Percentiles rank a stretch among this genome's conserved stretches.
Conservation (phyloP, 1,140 invertebrate genomes). For the Heliconius eleuchia region DNA sequence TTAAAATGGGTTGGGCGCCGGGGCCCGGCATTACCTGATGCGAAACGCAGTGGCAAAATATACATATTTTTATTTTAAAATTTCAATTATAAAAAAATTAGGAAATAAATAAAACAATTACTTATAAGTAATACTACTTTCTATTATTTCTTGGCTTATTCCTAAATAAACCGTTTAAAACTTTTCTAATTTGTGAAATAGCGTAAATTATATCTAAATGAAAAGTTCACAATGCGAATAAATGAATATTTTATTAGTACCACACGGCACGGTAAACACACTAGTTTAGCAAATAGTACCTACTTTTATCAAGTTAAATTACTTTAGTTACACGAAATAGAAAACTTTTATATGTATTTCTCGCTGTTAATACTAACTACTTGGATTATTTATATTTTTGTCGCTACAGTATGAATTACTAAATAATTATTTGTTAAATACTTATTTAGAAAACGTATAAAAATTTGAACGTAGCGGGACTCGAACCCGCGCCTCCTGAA, state of each 20-base stretch:
- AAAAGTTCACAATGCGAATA: constrained; percentile 45
- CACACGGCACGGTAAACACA: constrained; percentile 46
- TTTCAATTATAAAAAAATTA: neutral
- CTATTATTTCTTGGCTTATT: constrained; percentile 20
- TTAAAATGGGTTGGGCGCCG: no score
- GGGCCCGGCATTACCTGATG: no score
- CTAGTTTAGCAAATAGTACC: constrained; percentile 51
- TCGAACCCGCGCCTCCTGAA: no score
- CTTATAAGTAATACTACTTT: neutral
- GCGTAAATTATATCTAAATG: constrained; percentile 47
- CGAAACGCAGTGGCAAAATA: no score
- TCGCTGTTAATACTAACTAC: constrained; percentile 30
- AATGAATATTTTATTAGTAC: constrained; percentile 53
- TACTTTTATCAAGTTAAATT: constrained; percentile 54
- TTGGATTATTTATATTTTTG: constrained; percentile 42
- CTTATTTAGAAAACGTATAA: no score
- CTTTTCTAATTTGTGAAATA: constrained; percentile 50
- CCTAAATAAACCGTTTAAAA: constrained; percentile 48
- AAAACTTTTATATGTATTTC: constrained; percentile 48
- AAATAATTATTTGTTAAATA: no score
- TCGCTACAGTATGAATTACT: neutral
- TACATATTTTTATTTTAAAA: neutral
- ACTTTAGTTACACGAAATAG: constrained; percentile 47
- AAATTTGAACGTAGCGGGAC: no score
- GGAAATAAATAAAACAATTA: neutral